Evolutionary conservation across 1,140 invertebrate species (phyloP).

Genomic region (Ips typographus): DNA sequence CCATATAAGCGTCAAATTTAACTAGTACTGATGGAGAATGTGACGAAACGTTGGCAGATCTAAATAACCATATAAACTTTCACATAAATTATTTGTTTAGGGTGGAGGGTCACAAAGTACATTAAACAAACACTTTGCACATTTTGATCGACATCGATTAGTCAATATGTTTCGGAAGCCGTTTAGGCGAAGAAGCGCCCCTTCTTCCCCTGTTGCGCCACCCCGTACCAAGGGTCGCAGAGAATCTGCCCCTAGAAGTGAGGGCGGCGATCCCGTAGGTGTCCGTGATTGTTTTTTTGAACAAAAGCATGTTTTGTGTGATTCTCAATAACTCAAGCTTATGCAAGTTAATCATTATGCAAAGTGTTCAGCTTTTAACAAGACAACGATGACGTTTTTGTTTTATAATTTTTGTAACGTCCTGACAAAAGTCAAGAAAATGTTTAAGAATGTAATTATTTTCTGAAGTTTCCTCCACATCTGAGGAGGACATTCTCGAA

Average conservation of each 20-base stretch:
- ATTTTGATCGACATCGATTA: constrained; percentile 48
- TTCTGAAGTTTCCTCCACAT: too few relatives aligned
- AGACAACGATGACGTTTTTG: too few relatives aligned
- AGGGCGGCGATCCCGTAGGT: constrained; percentile 50
- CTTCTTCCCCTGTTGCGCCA: constrained; percentile 60
- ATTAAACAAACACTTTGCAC: constrained; percentile 38
- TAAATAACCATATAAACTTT: too few relatives aligned
- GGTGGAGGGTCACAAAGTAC: constrained; percentile 46
- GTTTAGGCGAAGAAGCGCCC: constrained; percentile 66
- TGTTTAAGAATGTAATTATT: too few relatives aligned
- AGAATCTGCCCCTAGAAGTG: constrained; percentile 53
- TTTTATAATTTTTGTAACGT: too few relatives aligned
- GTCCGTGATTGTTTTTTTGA: constrained; percentile 15
- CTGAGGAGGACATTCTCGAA: too few relatives aligned
- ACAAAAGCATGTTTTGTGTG: not conserved
- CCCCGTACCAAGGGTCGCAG: constrained; percentile 53
- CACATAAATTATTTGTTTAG: constrained; percentile 27
- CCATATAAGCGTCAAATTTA: too few relatives aligned
- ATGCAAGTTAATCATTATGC: too few relatives aligned
- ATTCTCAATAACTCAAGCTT: not conserved
- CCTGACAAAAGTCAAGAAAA: too few relatives aligned
- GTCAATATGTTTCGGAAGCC: constrained; percentile 63
- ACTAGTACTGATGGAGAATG: too few relatives aligned
- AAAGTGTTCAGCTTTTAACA: too few relatives aligned
- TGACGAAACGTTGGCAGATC: too few relatives aligned